Base-by-base conservation (phyloP, 2,113 vertebrate genomes). In the Syngnathus scovelli region DNA sequence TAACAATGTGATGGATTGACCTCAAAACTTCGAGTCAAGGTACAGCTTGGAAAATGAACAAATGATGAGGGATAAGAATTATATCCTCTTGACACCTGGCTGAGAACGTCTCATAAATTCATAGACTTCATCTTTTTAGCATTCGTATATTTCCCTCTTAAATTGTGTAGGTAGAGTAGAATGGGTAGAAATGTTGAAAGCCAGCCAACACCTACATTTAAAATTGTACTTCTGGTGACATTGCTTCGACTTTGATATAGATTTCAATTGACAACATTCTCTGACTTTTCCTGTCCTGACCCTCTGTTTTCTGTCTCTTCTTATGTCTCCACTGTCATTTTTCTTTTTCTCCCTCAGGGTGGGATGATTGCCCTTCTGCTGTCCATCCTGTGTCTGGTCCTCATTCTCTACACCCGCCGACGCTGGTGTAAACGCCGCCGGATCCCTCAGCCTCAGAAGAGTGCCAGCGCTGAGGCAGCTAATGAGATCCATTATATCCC, bases 401-500 rank as follows among this genome's bases (percentile, higher is more conserved):
- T 99, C 89, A 96, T 98, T 89, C 93, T 99, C 16, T 99, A 99
- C 87, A 98, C 95, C 0, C 94, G 97, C 5, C 89, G 96, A 61
- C 94, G 96, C 2, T 98, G 97, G 96, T 98, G 97, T 77, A 98
- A 99, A 79, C 93, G 97, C 41, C 94, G 97, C 37, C 93, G 97
- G 0, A 95, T 98, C 38, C 97, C 97, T 0, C 97, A 99, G 85
- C 97, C 97, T 1, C 97, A 99, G 90, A 99, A 99, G 79, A 99
- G 97, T 0, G 97, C 96, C 70, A 99, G 97, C 0, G 97, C 97
- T 0, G 97, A 99, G 80, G 96, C 97, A 0, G 97, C 96, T 83
- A 98, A 99, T 1, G 97, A 99, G 90, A 99, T 99, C 79, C 97
- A 99, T 85, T 99, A 99, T 90, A 99, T 99, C 81, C 97, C 97